Base-by-base conservation (phyloP, 2,797 vertebrate species). In the Alectoris magna region DNA sequence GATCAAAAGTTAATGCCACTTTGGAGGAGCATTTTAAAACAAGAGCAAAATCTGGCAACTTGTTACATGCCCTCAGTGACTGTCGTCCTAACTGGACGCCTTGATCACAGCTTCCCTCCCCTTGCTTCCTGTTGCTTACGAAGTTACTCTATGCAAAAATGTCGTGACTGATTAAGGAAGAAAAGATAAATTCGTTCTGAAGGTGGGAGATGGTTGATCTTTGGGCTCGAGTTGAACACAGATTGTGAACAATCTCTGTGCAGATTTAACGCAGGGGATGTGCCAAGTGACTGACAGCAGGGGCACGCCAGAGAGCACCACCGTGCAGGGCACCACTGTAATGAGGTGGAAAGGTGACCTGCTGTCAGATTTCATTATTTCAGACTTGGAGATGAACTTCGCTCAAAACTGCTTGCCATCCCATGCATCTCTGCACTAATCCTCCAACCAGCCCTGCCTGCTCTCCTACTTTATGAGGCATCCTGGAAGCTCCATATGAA, bases 81-180 rank as follows among this genome's bases (percentile, higher is more conserved):
- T 83, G n/a, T 5, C 83, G 84, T 56, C 78, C 84, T 74, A 88
- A 63, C 34, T 0, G 2, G 39, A 51, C 69, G 31, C 84, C 94
- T 95, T 95, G 87, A 94, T 94, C 91, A 87, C 27, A 38, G 43
- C 63, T 87, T 72, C 55, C 81, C 94, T 93, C 39, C 27, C 76
- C 53, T 90, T 58, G 90, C 85, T 82, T 80, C 66, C 36, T 49
- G 55, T 41, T 91, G 59, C 87, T 88, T 89, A 62, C 81, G 69
- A 63, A 85, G 66, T 81, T 83, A 75, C 14, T 59, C 71, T 46
- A 0, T 77, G 75, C 86, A 80, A 93, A 89, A 94, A 72, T 34
- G 36, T 55, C 34, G 17, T 19, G 55, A 62, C 26, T 53, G 58
- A 78, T 93, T 46, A 72, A 72, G 29, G 39, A 44, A 64, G 48